A percentile compares a stretch with the other conserved stretches of the same genome.
Evolutionary conservation across 2,797 vertebrate genomes (phyloP).

Genomic region (Cichlasoma orientale): DNA sequence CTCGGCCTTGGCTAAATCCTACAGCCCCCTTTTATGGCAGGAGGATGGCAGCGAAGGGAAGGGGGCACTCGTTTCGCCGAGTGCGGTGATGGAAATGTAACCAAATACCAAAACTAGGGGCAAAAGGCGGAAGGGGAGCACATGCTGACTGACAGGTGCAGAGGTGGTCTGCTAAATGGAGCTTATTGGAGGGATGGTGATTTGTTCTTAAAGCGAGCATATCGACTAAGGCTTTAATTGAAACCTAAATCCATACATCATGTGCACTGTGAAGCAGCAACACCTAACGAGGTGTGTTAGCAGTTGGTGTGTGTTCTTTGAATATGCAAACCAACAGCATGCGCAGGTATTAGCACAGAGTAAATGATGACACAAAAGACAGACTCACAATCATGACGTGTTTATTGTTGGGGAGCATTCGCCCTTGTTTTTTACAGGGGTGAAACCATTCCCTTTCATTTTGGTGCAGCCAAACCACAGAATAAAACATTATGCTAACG

Average conservation of each 20-base stretch:
- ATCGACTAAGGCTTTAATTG: slow-evolving; percentile 47
- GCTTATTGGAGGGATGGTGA: slow-evolving; percentile 17
- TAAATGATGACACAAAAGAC: slow-evolving; percentile 36
- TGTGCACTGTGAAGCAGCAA: neutral
- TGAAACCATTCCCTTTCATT: neutral
- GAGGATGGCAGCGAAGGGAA: slow-evolving; percentile 44
- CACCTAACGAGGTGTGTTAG: slow-evolving; percentile 37
- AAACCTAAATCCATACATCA: slow-evolving; percentile 53
- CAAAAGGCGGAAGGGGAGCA: slow-evolving; percentile 66
- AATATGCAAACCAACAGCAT: neutral
- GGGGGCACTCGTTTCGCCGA: slow-evolving; percentile 39
- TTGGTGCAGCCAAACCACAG: slow-evolving; percentile 14
- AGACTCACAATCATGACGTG: slow-evolving; percentile 1
- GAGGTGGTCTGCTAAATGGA: slow-evolving; percentile 67
- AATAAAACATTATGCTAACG: slow-evolving; percentile 30
- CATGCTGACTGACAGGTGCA: slow-evolving; percentile 79
- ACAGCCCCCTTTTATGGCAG: slow-evolving; percentile 59
- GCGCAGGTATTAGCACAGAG: neutral
- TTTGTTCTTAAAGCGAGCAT: slow-evolving; percentile 44
- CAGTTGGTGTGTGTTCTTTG: neutral
- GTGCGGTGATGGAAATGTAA: slow-evolving; percentile 74
- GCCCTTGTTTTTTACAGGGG: slow-evolving; percentile 19
- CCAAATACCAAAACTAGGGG: slow-evolving; percentile 73
- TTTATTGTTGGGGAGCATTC: slow-evolving; percentile 63
- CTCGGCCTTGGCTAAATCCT: slow-evolving; percentile 74